A percentile compares a stretch with the other conserved stretches of the same genome.
phyloP scores from a whole-genome alignment of 2,113 vertebrate species.

The Capra hircus region DNA sequence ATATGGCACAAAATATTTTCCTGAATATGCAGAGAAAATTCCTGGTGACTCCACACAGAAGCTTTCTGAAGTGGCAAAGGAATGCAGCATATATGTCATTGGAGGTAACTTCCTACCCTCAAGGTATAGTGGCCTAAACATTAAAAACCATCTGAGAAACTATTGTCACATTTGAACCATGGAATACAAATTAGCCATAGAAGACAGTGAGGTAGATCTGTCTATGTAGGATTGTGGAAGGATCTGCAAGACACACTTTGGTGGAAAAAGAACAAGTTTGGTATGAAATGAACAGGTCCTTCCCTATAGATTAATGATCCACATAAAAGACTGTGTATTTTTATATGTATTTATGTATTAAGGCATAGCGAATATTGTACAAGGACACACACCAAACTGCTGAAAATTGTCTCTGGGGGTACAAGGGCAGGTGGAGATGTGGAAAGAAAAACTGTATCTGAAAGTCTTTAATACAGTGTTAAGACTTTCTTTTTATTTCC shows the following conservation, averaged over 20 bases:
- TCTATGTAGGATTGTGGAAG: neutral
- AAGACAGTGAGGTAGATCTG: neutral
- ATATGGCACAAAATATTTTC: conserved; percentile 92
- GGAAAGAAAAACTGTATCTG: neutral
- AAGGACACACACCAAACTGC: neutral
- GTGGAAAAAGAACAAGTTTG: neutral
- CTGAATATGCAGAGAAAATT: conserved; percentile 92
- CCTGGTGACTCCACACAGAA: conserved; percentile 91
- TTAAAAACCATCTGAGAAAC: neutral
- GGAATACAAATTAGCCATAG: neutral
- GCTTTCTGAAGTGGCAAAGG: conserved; percentile 91
- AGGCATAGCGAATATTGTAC: neutral
- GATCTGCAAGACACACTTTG: neutral
- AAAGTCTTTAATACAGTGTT: neutral
- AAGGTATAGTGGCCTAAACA: neutral
- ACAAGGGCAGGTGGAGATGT: neutral
- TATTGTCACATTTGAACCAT: neutral
- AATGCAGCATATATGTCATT: conserved; percentile 89
- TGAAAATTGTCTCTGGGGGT: neutral
- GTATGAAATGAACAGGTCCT: neutral
- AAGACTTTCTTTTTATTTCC: neutral
- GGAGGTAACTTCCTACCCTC: conserved; percentile 86
- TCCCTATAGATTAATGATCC: neutral
- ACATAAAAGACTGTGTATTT: neutral
- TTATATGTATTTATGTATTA: neutral